Evolutionary conservation across 2,888 invertebrate species (phyloP).

Genomic region (Acanthococcus lagerstroemiae): DNA sequence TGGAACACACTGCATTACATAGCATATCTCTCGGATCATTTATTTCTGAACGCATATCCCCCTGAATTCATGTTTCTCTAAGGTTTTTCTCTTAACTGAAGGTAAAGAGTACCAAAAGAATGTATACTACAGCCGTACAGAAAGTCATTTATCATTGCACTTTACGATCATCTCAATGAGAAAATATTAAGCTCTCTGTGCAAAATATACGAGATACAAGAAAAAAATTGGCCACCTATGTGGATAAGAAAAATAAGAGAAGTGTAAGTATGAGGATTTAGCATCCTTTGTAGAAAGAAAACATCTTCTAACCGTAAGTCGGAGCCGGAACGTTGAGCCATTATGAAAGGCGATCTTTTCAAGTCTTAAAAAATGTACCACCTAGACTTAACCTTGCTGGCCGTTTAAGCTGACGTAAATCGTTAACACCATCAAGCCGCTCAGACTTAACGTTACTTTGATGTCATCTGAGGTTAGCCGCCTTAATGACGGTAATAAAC

Average conservation of each 20-base stretch:
- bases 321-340: background rate
- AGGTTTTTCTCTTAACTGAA: too few species aligned
- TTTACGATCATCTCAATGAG: background rate
- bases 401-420: slow-evolving; percentile 3
- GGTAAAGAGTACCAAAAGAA: too few species aligned
- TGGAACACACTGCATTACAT: too few species aligned
- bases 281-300: background rate
- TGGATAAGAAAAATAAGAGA: background rate
- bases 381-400: slow-evolving; percentile 3
- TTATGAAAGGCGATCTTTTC: slow-evolving; percentile 2
- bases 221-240: background rate
- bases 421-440: slow-evolving; percentile 2
- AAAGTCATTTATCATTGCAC: background rate
- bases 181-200: background rate
- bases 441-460: slow-evolving; percentile 3
- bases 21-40: too few species aligned
- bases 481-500: slow-evolving; percentile 11
- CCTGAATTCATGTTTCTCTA: too few species aligned
- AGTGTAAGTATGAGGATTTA: background rate
- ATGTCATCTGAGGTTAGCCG: slow-evolving; percentile 1
- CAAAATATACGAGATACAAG: background rate
- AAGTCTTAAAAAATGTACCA: background rate
- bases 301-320: background rate
- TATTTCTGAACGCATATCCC: too few species aligned
- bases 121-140: too few species aligned